Evolutionary conservation across 2,797 vertebrate species (phyloP).

Genomic region (Telmatherina bonti): DNA sequence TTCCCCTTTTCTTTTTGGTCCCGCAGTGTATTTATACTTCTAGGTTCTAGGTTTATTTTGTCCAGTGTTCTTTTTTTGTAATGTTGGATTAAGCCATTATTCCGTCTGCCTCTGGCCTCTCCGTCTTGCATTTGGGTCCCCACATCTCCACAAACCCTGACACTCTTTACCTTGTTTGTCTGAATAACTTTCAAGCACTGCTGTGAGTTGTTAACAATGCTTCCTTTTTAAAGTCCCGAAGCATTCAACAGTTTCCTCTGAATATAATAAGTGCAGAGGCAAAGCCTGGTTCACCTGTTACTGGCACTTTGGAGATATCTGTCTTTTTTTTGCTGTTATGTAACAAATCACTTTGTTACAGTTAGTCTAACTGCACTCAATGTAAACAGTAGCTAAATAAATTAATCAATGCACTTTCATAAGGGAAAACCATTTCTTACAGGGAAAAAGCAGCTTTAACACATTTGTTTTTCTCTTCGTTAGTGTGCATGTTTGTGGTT

Average conservation of each 20-base stretch:
- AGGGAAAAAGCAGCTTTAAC: constrained; percentile 32
- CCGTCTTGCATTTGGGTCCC: no score
- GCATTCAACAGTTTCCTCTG: no score
- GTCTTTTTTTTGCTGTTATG: constrained; percentile 6
- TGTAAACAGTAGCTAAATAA: background rate
- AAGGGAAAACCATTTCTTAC: constrained; percentile 24
- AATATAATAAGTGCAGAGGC: background rate
- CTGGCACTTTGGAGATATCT: background rate
- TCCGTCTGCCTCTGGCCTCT: no score
- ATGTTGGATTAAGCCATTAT: no score
- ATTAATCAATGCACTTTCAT: constrained; percentile 14
- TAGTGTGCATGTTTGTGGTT: constrained; percentile 3
- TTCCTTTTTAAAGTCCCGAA: background rate
- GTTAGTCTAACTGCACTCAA: constrained; percentile 1
- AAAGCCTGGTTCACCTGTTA: constrained; percentile 4
- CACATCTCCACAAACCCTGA: no score
- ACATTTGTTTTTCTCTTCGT: background rate
- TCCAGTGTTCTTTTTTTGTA: no score
- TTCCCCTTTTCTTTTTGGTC: no score
- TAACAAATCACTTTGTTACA: constrained; percentile 3
- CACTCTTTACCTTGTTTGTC: background rate
- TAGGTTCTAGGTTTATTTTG: no score
- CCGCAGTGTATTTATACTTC: no score
- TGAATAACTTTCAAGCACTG: background rate
- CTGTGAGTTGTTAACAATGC: background rate